Evolutionary conservation across 2,888 invertebrate genomes (phyloP).

Genomic region (Sinopyrophorus schimmeli): DNA sequence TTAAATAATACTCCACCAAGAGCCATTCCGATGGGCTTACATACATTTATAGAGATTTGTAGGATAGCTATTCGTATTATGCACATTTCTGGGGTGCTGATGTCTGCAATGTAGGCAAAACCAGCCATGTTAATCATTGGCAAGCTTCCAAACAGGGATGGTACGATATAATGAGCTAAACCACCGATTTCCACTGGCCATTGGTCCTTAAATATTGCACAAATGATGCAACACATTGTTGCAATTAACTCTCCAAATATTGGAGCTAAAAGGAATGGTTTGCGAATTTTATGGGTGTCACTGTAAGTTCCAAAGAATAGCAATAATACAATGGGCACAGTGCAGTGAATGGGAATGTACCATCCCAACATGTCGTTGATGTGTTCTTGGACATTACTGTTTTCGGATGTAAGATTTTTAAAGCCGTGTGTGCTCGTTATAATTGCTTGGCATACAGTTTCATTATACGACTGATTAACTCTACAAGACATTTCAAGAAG

Average conservation of each 20-base stretch:
- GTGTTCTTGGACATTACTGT: slow-evolving; percentile 50
- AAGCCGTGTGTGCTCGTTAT: slow-evolving; percentile 36
- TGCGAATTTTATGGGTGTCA: slow-evolving; percentile 50
- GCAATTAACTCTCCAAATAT: slow-evolving; percentile 54
- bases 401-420: neutral
- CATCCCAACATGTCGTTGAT: slow-evolving; percentile 55
- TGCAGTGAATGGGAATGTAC: slow-evolving; percentile 46
- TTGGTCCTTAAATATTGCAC: slow-evolving; percentile 60
- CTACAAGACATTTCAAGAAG: slow-evolving; percentile 63
- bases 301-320: slow-evolving; percentile 53
- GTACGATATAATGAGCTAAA: slow-evolving; percentile 59
- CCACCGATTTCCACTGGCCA: slow-evolving; percentile 59
- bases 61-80: slow-evolving; percentile 66
- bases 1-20: slow-evolving; percentile 46
- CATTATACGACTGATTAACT: slow-evolving; percentile 57
- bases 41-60: slow-evolving; percentile 46
- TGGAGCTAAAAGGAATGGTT: slow-evolving; percentile 51
- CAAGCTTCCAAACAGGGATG: slow-evolving; percentile 62
- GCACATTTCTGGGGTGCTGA: slow-evolving; percentile 60
- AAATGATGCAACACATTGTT: slow-evolving; percentile 57
- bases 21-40: slow-evolving; percentile 41
- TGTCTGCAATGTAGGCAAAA: slow-evolving; percentile 53
- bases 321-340: slow-evolving; percentile 49
- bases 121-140: slow-evolving; percentile 54
- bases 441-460: slow-evolving; percentile 57